phyloP scores from a whole-genome alignment of 2,888 invertebrate genomes.

The Pollenia griseotomentosa region DNA sequence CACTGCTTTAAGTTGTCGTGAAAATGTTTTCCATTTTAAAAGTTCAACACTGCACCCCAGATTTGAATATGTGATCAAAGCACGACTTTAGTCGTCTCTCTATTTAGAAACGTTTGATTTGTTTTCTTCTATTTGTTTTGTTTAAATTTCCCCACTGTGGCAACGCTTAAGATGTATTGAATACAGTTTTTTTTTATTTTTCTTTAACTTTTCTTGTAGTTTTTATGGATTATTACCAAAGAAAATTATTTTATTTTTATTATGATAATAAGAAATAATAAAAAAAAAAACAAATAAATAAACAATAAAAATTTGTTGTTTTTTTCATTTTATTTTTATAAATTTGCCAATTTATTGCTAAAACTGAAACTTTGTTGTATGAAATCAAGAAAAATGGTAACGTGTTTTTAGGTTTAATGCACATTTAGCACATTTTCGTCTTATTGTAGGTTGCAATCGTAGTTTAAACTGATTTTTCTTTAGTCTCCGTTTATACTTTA shows the following conservation, averaged over 20 bases:
- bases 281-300: too few relatives aligned
- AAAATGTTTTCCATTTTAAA: too few relatives aligned
- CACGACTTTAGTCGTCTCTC: too few relatives aligned
- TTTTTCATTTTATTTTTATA: not conserved
- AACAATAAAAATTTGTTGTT: not conserved
- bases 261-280: too few relatives aligned
- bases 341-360: constrained; percentile 50
- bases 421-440: constrained; percentile 54
- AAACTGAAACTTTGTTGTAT: constrained; percentile 15
- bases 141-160: too few relatives aligned
- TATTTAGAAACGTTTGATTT: too few relatives aligned
- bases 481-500: not conserved
- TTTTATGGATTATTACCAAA: constrained; percentile 25
- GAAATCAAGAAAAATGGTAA: constrained; percentile 37
- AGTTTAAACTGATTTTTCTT: not conserved
- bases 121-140: too few relatives aligned
- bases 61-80: too few relatives aligned
- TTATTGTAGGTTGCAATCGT: constrained; percentile 25
- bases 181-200: not conserved
- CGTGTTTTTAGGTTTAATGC: constrained; percentile 53
- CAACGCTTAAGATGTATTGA: constrained; percentile 15
- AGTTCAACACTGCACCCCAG: too few relatives aligned
- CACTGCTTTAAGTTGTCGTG: too few relatives aligned
- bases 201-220: not conserved
- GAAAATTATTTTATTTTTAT: constrained; percentile 32